phyloP scores from a whole-genome alignment of 2,888 invertebrate species.

The Epistrophe eligans region DNA sequence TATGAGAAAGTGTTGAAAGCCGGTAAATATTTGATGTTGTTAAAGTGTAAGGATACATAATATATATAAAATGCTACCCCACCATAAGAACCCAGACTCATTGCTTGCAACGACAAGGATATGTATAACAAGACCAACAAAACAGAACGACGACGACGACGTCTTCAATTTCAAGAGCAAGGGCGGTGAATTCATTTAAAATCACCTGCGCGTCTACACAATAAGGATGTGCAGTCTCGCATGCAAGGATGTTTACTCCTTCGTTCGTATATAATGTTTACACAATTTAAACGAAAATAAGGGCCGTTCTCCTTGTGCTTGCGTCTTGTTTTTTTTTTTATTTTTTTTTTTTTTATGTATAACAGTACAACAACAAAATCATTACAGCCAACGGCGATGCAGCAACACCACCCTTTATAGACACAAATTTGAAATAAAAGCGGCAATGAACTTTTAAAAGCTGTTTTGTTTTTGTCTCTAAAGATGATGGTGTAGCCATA shows the following conservation, averaged over 20 bases:
- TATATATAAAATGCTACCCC: conserved; percentile 58
- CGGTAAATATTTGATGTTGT: conserved; percentile 73
- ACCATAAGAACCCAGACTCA: not conserved
- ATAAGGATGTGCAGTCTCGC: conserved; percentile 38
- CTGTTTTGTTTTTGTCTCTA: conserved; percentile 64
- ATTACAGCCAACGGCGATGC: conserved; percentile 20
- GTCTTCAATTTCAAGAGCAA: conserved; percentile 74
- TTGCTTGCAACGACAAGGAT: not conserved
- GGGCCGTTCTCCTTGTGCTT: conserved; percentile 18
- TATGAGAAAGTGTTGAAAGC: conserved; percentile 67
- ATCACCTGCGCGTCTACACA: conserved; percentile 71
- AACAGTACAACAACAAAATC: conserved; percentile 13
- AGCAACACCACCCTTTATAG: conserved; percentile 4
- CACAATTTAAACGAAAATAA: conserved; percentile 73
- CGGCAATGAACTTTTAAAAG: conserved; percentile 84
- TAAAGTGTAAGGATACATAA: conserved; percentile 38
- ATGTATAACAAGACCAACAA: not conserved
- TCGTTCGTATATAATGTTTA: conserved; percentile 50
- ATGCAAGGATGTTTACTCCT: conserved; percentile 61
- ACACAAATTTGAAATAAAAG: conserved; percentile 73
- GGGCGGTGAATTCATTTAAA: conserved; percentile 73
- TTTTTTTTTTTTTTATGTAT: conserved; percentile 6
- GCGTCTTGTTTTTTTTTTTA: not conserved
- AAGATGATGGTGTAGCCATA: conserved; percentile 30
- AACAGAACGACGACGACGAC: conserved; percentile 28